Base-by-base conservation (phyloP, 2,888 invertebrate genomes). In the Brachypterus glaber region DNA sequence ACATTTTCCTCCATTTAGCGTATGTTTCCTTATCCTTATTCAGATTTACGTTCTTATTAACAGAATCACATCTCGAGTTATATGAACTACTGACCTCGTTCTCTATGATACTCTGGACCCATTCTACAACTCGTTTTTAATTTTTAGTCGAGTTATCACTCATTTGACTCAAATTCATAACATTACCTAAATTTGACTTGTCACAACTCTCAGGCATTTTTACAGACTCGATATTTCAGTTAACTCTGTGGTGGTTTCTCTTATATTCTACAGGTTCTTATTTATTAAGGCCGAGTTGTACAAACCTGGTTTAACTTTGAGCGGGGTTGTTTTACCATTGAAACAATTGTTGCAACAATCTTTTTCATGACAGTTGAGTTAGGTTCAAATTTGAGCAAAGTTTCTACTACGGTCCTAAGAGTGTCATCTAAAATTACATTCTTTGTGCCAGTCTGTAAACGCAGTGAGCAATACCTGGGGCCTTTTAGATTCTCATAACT, bases 361-460 rank as follows among this genome's bases (percentile, higher is more conserved):
- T n/a, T n/a, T n/a, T n/a, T n/a, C n/a, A n/a, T n/a, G n/a, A n/a
- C n/a, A n/a, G n/a, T n/a, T n/a, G n/a, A n/a, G n/a, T n/a, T n/a
- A n/a, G n/a, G n/a, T n/a, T n/a, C n/a, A n/a, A n/a, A n/a, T n/a
- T n/a, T n/a, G n/a, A n/a, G n/a, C n/a, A n/a, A n/a, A n/a, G n/a
- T n/a, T n/a, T n/a, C n/a, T n/a, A n/a, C n/a, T n/a, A n/a, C n/a
- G n/a, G n/a, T n/a, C n/a, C n/a, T n/a, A n/a, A 82, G 81, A 18
- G 81, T 79, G 52, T 84, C 86, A 60, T 86, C 86, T 15, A 87
- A 66, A 3, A 87, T 66, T 52, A 87, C 83, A 58, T 86, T 87
- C 57, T 81, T 84, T 8, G 83, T 82, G 4, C 83, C 84, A 4
- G 79, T 79, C 53, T 84, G 84, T 52, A 85, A 72, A 24, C 83